Conservation (phyloP, 2,888 invertebrate species). For the Hartigia nigra region DNA sequence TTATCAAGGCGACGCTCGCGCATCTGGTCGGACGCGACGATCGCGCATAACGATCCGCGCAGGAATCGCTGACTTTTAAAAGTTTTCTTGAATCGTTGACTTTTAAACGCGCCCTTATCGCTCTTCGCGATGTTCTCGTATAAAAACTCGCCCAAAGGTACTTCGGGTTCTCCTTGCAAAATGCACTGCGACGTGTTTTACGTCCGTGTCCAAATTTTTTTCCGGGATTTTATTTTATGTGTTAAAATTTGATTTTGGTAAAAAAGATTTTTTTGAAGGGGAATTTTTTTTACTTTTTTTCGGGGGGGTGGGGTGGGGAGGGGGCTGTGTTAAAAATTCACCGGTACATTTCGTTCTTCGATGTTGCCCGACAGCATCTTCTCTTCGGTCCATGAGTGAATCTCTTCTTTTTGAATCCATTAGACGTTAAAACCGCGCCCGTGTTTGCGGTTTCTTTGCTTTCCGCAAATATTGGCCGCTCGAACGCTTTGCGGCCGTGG, state of each 20-base stretch:
- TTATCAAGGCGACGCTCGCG: slow-evolving; percentile 24
- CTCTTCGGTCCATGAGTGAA: not conserved
- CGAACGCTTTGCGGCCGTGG: slow-evolving; percentile 26
- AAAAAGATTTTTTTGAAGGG: too few relatives aligned
- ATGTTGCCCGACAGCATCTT: not conserved
- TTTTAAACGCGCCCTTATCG: slow-evolving; percentile 36
- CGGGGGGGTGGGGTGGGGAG: too few relatives aligned
- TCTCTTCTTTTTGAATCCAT: not conserved
- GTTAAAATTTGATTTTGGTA: not conserved
- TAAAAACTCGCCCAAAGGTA: not conserved
- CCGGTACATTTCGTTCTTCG: not conserved
- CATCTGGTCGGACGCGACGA: slow-evolving; percentile 26
- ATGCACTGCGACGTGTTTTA: not conserved
- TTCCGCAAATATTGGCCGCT: slow-evolving; percentile 46
- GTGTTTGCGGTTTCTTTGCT: slow-evolving; percentile 40
- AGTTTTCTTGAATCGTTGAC: slow-evolving; percentile 35
- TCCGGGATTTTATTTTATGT: not conserved
- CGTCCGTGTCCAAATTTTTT: not conserved
- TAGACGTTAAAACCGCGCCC: slow-evolving; percentile 15
- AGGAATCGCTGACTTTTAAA: slow-evolving; percentile 29
- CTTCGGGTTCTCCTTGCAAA: not conserved
- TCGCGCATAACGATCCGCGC: slow-evolving; percentile 7
- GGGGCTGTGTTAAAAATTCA: too few relatives aligned
- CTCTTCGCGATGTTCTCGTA: not conserved
- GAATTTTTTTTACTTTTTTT: too few relatives aligned